These are phyloP conservation scores for Pseudanteris insignis DNA, from an alignment of 2,888 invertebrate species.

Conservation along the genomic window DNA sequence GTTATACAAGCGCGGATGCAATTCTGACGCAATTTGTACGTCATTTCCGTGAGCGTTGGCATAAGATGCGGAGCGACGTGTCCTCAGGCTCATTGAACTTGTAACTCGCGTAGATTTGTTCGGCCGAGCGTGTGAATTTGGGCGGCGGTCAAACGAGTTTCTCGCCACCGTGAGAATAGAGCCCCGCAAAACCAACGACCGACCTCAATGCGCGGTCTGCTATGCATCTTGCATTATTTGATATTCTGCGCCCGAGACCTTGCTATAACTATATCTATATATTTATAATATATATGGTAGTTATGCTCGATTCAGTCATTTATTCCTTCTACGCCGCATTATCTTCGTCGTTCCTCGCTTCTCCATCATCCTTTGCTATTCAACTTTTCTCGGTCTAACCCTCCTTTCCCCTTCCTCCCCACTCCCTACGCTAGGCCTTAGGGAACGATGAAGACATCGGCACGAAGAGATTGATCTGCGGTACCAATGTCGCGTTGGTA, in stretches of 20 bases:
- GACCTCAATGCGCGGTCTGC: conserved; percentile 48
- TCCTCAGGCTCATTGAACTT: conserved; percentile 43
- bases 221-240: conserved; percentile 50
- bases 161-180: conserved; percentile 51
- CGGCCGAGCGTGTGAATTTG: conserved; percentile 52
- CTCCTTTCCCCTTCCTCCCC: too few species aligned
- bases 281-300: conserved; percentile 23
- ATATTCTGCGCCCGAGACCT: conserved; percentile 46
- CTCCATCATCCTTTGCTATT: conserved; percentile 8
- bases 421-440: too few species aligned
- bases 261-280: conserved; percentile 5
- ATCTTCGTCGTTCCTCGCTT: conserved; percentile 14
- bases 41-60: conserved; percentile 26
- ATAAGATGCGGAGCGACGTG: conserved; percentile 17
- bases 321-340: conserved; percentile 25
- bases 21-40: conserved; percentile 26
- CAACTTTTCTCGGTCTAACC: too few species aligned
- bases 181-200: conserved; percentile 43
- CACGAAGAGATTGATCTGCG: too few species aligned
- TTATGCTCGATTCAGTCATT: conserved; percentile 40
- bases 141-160: conserved; percentile 52
- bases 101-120: conserved; percentile 45
- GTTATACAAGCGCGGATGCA: conserved; percentile 2
- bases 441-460: too few species aligned
- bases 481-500: too few species aligned